Percentiles rank a stretch among this genome's conserved stretches.
These are phyloP conservation scores for Drosophila longiperda DNA, from an alignment of 2,888 invertebrate species.

Conservation along the genomic window DNA sequence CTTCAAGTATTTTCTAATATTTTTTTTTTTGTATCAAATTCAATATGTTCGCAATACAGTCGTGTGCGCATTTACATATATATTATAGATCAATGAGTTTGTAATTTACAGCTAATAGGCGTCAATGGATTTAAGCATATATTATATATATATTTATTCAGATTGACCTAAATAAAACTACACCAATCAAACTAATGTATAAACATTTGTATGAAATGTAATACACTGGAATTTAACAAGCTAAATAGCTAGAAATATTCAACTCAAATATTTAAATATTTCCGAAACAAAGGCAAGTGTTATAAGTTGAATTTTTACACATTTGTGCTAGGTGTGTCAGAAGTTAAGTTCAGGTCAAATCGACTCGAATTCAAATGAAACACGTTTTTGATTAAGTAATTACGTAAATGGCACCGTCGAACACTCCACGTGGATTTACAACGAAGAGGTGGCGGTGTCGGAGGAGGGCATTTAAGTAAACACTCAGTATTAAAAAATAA, in stretches of 20 bases:
- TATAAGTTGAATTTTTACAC: background rate
- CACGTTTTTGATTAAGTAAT: slow-evolving; percentile 39
- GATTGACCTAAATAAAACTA: slow-evolving; percentile 16
- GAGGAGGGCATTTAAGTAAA: slow-evolving; percentile 16
- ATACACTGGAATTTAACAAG: slow-evolving; percentile 7
- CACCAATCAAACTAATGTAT: background rate
- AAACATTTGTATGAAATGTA: slow-evolving; percentile 22
- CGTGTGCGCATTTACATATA: background rate
- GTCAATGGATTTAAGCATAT: background rate
- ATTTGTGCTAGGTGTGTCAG: slow-evolving; percentile 3
- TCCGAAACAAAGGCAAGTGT: background rate
- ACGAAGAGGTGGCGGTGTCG: too few relatives aligned
- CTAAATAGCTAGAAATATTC: background rate
- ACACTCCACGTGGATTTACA: slow-evolving; percentile 2
- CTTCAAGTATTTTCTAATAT: background rate
- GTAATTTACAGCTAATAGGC: slow-evolving; percentile 6
- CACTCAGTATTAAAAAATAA: slow-evolving; percentile 19
- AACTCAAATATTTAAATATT: slow-evolving; percentile 3
- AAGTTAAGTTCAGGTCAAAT: slow-evolving; percentile 3
- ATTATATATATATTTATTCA: background rate
- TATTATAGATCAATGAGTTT: slow-evolving; percentile 7
- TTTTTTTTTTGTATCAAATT: background rate
- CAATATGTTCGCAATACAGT: background rate
- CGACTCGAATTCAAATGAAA: slow-evolving; percentile 11
- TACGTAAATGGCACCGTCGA: slow-evolving; percentile 41